These are phyloP conservation scores for Dryomyza anilis DNA, from an alignment of 2,888 invertebrate species.

Conservation along the genomic window DNA sequence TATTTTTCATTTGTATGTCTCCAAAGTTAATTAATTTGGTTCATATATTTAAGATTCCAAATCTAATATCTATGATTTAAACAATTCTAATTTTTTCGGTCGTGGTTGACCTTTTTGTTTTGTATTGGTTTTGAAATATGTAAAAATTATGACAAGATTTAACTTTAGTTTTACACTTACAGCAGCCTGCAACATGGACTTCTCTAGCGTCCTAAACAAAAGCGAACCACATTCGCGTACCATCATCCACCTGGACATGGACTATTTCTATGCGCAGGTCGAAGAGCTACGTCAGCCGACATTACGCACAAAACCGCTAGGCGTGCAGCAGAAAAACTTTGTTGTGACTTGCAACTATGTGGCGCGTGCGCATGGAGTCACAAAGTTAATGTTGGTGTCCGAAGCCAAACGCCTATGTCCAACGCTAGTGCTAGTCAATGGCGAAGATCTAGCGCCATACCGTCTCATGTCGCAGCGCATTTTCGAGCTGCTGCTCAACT, in stretches of 20 bases:
- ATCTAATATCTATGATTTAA: no score
- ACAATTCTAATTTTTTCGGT: no score
- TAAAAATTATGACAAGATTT: no score
- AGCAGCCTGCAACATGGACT: slow-evolving; percentile 47
- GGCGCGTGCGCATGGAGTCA: slow-evolving; percentile 76
- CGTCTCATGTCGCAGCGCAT: slow-evolving; percentile 79
- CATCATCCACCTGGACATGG: slow-evolving; percentile 81
- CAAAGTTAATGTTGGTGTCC: slow-evolving; percentile 77
- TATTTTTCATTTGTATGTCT: no score
- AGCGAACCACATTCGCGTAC: slow-evolving; percentile 67
- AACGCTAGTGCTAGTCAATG: slow-evolving; percentile 75
- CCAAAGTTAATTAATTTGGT: no score
- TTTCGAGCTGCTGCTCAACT: slow-evolving; percentile 72
- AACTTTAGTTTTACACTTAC: no score
- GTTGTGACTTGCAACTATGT: slow-evolving; percentile 86
- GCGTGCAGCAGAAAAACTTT: slow-evolving; percentile 82
- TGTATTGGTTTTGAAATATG: no score
- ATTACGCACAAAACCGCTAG: slow-evolving; percentile 71
- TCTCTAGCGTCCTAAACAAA: slow-evolving; percentile 49
- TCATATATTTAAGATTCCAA: no score
- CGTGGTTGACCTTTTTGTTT: no score
- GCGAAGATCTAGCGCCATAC: slow-evolving; percentile 83
- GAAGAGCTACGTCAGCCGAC: slow-evolving; percentile 77
- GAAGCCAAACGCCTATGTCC: slow-evolving; percentile 79
- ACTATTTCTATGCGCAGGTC: slow-evolving; percentile 87